A percentile compares a stretch with the other conserved stretches of the same genome.
Conservation (phyloP, 2,888 invertebrate genomes). For the Prenolepis imparis region DNA sequence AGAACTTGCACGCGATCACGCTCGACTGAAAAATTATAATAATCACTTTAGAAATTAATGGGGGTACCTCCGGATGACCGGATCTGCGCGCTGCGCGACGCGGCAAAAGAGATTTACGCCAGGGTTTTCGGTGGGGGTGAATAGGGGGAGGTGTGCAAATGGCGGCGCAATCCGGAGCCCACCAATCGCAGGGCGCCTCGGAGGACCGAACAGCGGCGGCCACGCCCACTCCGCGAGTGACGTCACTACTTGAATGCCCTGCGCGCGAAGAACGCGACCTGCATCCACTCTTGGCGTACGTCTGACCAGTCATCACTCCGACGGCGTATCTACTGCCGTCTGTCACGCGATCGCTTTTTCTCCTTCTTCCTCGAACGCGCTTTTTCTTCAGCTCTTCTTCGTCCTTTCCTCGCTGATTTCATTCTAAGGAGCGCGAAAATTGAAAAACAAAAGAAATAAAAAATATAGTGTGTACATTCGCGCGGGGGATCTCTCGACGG, state of each 20-base stretch:
- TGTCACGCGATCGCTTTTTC: constrained; percentile 64
- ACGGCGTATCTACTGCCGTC: constrained; percentile 71
- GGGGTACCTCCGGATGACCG: constrained; percentile 62
- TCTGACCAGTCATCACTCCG: constrained; percentile 71
- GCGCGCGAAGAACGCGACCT: constrained; percentile 64
- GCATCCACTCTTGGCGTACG: constrained; percentile 57
- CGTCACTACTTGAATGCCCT: constrained; percentile 62
- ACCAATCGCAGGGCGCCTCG: constrained; percentile 70
- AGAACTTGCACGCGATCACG: constrained; percentile 47
- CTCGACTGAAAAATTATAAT: constrained; percentile 77
- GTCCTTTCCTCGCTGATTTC: background rate
- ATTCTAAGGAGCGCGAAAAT: background rate
- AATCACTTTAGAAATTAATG: constrained; percentile 81
- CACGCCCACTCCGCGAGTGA: constrained; percentile 68
- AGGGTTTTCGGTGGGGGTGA: constrained; percentile 30
- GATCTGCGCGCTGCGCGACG: constrained; percentile 51
- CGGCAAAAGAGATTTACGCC: constrained; percentile 56
- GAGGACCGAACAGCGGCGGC: constrained; percentile 58
- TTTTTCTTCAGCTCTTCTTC: background rate
- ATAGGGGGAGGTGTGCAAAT: constrained; percentile 73
- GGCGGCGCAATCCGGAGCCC: constrained; percentile 66
- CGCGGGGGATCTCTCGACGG: background rate
- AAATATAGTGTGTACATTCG: background rate
- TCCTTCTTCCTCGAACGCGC: constrained; percentile 47
- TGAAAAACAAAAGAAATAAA: constrained; percentile 14